phyloP scores from a whole-genome alignment of 2,888 invertebrate species.

The Malthinus flaveolus region DNA sequence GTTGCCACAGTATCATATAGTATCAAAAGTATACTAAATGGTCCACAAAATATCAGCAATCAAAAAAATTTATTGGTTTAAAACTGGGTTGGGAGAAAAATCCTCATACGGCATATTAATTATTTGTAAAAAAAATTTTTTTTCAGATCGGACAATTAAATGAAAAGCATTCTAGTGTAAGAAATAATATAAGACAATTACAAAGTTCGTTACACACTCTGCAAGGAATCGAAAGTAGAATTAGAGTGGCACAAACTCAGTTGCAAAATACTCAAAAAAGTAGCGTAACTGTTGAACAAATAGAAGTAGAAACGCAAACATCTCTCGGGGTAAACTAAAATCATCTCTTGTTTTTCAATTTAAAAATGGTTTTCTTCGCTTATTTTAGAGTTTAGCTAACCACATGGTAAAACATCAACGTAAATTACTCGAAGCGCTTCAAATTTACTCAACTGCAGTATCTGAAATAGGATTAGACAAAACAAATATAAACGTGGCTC shows the following conservation, averaged over 20 bases:
- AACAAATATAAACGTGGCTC: slow-evolving; percentile 38
- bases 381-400: slow-evolving; percentile 35
- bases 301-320: slow-evolving; percentile 43
- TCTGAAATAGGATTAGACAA: slow-evolving; percentile 39
- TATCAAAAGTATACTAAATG: too few relatives aligned
- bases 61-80: too few relatives aligned
- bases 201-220: slow-evolving; percentile 23
- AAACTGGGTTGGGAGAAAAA: too few relatives aligned
- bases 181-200: slow-evolving; percentile 18
- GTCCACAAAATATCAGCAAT: too few relatives aligned
- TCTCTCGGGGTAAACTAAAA: slow-evolving; percentile 38
- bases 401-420: slow-evolving; percentile 45
- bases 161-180: slow-evolving; percentile 28
- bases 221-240: slow-evolving; percentile 22
- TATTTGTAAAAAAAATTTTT: neutral
- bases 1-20: too few relatives aligned
- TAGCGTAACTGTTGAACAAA: slow-evolving; percentile 27
- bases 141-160: slow-evolving; percentile 37
- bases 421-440: slow-evolving; percentile 32
- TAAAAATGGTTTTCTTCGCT: neutral
- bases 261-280: slow-evolving; percentile 24
- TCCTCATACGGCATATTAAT: neutral
- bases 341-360: neutral
- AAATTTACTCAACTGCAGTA: slow-evolving; percentile 36
- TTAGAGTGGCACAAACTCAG: slow-evolving; percentile 26